Conservation (phyloP, 2,888 invertebrate genomes). For the Neelides folsomi region DNA sequence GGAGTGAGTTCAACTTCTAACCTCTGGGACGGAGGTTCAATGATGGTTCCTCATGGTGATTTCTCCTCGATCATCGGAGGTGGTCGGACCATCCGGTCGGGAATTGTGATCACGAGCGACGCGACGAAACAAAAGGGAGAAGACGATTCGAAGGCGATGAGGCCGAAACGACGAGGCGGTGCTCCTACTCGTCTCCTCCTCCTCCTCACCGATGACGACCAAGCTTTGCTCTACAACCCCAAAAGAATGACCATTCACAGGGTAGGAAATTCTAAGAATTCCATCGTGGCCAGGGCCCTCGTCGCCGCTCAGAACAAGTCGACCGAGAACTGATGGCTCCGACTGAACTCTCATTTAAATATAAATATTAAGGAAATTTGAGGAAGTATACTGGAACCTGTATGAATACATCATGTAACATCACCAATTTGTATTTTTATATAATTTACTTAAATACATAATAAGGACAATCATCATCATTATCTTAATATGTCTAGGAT, state of each 20-base stretch:
- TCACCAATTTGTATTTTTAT: too few relatives aligned
- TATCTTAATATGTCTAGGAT: too few relatives aligned
- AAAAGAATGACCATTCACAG: constrained; percentile 6
- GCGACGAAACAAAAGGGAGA: constrained; percentile 2
- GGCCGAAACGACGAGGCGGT: constrained; percentile 6
- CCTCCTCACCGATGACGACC: constrained; percentile 10
- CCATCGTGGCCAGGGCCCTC: constrained; percentile 7
- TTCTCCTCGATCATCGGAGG: constrained; percentile 7
- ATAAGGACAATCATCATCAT: too few relatives aligned
- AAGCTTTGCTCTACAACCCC: constrained; percentile 7
- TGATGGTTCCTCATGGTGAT: constrained; percentile 2
- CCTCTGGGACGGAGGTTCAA: constrained; percentile 9
- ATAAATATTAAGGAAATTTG: too few relatives aligned
- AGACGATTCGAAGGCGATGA: constrained; percentile 1
- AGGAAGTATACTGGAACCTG: too few relatives aligned
- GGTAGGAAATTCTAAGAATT: constrained; percentile 9
- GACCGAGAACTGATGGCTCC: too few relatives aligned
- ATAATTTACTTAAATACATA: too few relatives aligned
- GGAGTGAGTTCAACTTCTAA: constrained; percentile 4
- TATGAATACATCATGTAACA: too few relatives aligned
- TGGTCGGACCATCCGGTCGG: constrained; percentile 2
- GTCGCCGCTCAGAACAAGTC: not conserved
- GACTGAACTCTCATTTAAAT: too few relatives aligned
- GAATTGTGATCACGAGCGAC: constrained; percentile 8
- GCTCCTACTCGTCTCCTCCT: constrained; percentile 2